Evolutionary conservation across 2,113 vertebrate genomes (phyloP).

Genomic region (Ranitomeya variabilis): DNA sequence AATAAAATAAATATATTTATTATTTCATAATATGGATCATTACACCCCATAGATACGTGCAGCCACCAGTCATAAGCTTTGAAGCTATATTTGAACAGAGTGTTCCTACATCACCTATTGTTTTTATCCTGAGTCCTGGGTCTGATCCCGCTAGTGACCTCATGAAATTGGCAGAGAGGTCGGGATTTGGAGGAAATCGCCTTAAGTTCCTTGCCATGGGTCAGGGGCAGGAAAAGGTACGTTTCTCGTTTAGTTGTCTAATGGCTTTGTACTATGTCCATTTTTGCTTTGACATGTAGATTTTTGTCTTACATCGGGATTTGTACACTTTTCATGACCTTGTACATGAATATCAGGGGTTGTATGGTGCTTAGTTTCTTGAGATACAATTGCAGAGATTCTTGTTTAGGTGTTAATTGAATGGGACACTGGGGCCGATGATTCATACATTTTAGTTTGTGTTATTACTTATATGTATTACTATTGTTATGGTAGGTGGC

Average conservation of each 20-base stretch:
- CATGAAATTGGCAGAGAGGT: slow-evolving; percentile 86
- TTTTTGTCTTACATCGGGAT: not conserved
- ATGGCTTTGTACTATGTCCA: not conserved
- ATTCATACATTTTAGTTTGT: not conserved
- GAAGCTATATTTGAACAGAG: slow-evolving; percentile 89
- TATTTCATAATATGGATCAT: not conserved
- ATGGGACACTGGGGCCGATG: not conserved
- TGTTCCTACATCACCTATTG: slow-evolving; percentile 84
- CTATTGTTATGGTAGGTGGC: slow-evolving; percentile 75
- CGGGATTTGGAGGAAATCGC: slow-evolving; percentile 81
- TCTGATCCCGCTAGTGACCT: slow-evolving; percentile 91
- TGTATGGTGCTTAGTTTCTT: not conserved
- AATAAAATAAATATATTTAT: not conserved
- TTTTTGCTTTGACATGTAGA: not conserved
- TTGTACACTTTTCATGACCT: not conserved
- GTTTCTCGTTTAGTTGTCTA: not conserved
- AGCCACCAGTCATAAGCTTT: slow-evolving; percentile 93
- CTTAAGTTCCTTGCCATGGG: slow-evolving; percentile 96
- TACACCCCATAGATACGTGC: slow-evolving; percentile 80
- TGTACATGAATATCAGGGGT: not conserved
- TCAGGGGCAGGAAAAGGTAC: slow-evolving; percentile 94
- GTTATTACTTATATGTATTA: not conserved
- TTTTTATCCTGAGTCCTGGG: slow-evolving; percentile 94
- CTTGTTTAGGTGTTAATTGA: not conserved
- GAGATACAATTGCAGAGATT: not conserved